Evolutionary conservation across 2,113 vertebrate genomes (phyloP).

Genomic region (Coptodon rendalli): DNA sequence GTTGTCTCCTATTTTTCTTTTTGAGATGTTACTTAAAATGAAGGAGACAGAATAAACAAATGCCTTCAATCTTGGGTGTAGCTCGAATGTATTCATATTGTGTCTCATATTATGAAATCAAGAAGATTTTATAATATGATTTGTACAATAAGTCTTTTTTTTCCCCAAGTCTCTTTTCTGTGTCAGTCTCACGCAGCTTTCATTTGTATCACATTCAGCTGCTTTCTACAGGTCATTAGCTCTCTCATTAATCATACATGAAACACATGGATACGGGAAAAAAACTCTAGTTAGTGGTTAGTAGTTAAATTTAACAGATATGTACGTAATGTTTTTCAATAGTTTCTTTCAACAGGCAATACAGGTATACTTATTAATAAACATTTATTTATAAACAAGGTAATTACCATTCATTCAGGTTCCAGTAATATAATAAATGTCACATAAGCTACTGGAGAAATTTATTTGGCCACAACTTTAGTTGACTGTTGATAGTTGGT

Average conservation of each 20-base stretch:
- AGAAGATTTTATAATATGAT: not conserved
- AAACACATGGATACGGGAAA: not conserved
- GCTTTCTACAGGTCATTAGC: conserved; percentile 18
- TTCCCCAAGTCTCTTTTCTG: not conserved
- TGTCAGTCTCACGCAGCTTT: not conserved
- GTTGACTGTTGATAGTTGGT: not conserved
- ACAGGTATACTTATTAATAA: not conserved
- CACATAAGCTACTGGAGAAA: not conserved
- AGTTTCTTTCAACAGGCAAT: not conserved
- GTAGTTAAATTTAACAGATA: not conserved
- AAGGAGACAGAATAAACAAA: not conserved
- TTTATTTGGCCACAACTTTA: not conserved
- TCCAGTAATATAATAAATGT: not conserved
- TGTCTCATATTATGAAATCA: not conserved
- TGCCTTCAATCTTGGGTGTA: not conserved
- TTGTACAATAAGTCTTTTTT: not conserved
- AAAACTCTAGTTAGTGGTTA: not conserved
- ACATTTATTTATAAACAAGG: not conserved
- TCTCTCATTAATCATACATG: conserved; percentile 17
- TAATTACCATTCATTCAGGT: not conserved
- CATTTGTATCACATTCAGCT: not conserved
- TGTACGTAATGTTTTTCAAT: not conserved
- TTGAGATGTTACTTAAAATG: not conserved
- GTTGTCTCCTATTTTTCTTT: not conserved
- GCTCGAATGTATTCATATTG: not conserved